Evolutionary conservation across 2,113 vertebrate species (phyloP).

Genomic region (Falco punctatus): DNA sequence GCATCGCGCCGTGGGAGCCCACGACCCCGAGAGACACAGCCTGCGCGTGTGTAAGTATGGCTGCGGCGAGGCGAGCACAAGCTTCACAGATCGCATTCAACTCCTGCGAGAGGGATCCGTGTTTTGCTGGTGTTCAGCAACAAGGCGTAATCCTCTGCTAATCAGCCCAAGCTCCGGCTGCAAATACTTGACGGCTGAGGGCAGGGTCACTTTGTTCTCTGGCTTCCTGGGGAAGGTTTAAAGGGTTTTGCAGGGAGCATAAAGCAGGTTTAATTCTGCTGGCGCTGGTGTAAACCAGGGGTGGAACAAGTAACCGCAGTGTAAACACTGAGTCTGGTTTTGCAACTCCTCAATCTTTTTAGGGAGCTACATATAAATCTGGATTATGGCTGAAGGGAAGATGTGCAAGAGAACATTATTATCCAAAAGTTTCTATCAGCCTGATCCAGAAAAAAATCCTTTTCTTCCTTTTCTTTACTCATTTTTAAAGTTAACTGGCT

Average conservation of each 20-base stretch:
- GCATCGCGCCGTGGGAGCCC: accelerated
- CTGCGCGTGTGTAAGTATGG: background rate
- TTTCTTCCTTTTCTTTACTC: background rate
- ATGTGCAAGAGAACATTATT: background rate
- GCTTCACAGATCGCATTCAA: background rate
- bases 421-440: background rate
- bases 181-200: background rate
- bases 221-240: background rate
- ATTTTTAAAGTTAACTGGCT: background rate
- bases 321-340: background rate
- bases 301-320: background rate
- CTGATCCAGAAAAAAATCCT: background rate
- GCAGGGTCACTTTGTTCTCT: background rate
- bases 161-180: background rate
- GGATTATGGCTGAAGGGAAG: background rate
- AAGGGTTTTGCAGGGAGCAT: background rate
- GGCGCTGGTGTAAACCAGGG: accelerated
- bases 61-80: background rate
- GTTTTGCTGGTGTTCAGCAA: background rate
- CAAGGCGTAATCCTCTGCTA: accelerated
- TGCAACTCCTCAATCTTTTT: background rate
- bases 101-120: background rate
- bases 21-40: accelerated
- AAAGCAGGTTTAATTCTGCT: background rate
- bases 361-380: background rate